Percentiles rank a stretch among this genome's conserved stretches.
Evolutionary conservation across 1,140 invertebrate species (phyloP).

Genomic region (Aphaenogaster floridana): DNA sequence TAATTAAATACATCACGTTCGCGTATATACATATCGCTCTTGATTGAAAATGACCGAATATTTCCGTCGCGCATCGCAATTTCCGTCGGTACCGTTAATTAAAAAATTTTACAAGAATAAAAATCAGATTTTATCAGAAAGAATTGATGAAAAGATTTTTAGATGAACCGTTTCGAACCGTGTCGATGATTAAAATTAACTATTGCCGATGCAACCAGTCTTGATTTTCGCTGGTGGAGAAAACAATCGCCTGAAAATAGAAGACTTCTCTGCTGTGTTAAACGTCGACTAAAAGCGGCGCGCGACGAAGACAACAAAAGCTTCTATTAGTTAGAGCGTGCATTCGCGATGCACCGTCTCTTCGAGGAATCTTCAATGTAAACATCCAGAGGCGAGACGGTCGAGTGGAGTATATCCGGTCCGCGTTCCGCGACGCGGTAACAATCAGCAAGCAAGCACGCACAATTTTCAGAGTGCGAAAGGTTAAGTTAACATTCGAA

Average conservation of each 20-base stretch:
- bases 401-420: not conserved
- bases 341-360: not conserved
- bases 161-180: too few species aligned
- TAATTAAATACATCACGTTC: slow-evolving; percentile 23
- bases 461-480: not conserved
- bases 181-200: slow-evolving; percentile 7
- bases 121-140: not conserved
- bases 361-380: slow-evolving; percentile 17
- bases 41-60: slow-evolving; percentile 33
- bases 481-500: slow-evolving; percentile 22
- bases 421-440: not conserved
- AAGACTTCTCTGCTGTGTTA: not conserved
- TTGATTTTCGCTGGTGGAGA: not conserved
- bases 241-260: slow-evolving; percentile 31
- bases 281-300: slow-evolving; percentile 4
- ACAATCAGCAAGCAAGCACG: not conserved
- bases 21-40: not conserved
- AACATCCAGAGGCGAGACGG: not conserved
- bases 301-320: not conserved
- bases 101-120: not conserved
- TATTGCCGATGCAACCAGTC: not conserved
- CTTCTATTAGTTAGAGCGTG: not conserved
- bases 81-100: slow-evolving; percentile 26
- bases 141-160: not conserved
- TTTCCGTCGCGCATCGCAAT: not conserved